A percentile compares a stretch with the other conserved stretches of the same genome.
Conservation (phyloP, 2,113 vertebrate species). For the Ceratotherium simum region DNA sequence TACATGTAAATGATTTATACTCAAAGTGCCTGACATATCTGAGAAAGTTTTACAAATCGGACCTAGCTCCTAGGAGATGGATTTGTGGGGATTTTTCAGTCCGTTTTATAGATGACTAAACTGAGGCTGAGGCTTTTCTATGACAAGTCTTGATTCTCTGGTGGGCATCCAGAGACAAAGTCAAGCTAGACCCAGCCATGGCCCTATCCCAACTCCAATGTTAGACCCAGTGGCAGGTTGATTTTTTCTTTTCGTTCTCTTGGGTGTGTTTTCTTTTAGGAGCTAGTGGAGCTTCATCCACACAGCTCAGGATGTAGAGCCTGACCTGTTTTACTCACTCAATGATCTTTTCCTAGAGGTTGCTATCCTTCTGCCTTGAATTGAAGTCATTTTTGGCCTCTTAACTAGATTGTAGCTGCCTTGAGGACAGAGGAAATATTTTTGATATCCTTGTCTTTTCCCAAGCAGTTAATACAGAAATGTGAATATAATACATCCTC, state of each 20-base stretch:
- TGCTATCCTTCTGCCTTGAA: background rate
- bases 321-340: background rate
- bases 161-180: background rate
- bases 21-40: background rate
- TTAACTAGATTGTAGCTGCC: conserved; percentile 42
- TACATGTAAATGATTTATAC: background rate
- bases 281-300: background rate
- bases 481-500: background rate
- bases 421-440: background rate
- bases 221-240: too few relatives aligned
- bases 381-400: background rate
- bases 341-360: background rate
- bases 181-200: background rate
- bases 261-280: background rate
- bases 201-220: too few relatives aligned
- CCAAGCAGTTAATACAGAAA: conserved; percentile 30
- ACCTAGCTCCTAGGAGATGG: background rate
- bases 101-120: background rate
- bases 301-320: background rate
- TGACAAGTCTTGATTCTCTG: background rate
- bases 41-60: background rate
- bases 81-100: background rate
- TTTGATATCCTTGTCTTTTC: conserved; percentile 50
- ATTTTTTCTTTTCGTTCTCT: background rate
- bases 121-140: background rate